These are phyloP conservation scores for Druceiella hillmani DNA, from an alignment of 2,888 invertebrate species.

Conservation along the genomic window DNA sequence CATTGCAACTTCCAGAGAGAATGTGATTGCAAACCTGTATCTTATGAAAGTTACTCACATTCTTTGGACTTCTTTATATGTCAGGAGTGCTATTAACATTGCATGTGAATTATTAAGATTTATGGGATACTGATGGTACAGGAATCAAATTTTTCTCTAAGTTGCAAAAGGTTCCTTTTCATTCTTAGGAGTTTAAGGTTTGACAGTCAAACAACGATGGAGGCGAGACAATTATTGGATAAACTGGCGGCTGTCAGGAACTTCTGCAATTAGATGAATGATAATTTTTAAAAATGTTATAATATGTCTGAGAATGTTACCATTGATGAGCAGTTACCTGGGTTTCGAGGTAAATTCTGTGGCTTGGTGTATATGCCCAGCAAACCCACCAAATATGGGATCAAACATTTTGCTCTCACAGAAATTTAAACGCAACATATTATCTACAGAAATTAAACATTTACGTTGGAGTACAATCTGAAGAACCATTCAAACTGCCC, in stretches of 20 bases:
- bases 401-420: slow-evolving; percentile 12
- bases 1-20: slow-evolving; percentile 11
- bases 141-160: slow-evolving; percentile 12
- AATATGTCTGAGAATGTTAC: slow-evolving; percentile 11
- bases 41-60: slow-evolving; percentile 9
- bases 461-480: no score
- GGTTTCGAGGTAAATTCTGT: slow-evolving; percentile 12
- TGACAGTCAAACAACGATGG: slow-evolving; percentile 9
- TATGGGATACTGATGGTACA: slow-evolving; percentile 15
- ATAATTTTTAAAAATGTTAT: slow-evolving; percentile 12
- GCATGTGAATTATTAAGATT: slow-evolving; percentile 13
- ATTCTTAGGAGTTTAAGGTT: slow-evolving; percentile 11
- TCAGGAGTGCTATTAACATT: slow-evolving; percentile 13
- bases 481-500: no score
- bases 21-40: slow-evolving; percentile 9
- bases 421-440: no score
- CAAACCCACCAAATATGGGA: slow-evolving; percentile 16
- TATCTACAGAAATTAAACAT: no score
- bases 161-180: slow-evolving; percentile 11
- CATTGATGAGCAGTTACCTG: slow-evolving; percentile 13
- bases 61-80: slow-evolving; percentile 13
- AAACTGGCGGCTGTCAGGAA: slow-evolving; percentile 14
- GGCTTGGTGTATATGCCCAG: slow-evolving; percentile 13
- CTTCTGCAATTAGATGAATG: slow-evolving; percentile 9
- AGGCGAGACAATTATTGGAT: slow-evolving; percentile 7